phyloP scores from a whole-genome alignment of 2,797 vertebrate species.

The Hapalemur alaotrensis region DNA sequence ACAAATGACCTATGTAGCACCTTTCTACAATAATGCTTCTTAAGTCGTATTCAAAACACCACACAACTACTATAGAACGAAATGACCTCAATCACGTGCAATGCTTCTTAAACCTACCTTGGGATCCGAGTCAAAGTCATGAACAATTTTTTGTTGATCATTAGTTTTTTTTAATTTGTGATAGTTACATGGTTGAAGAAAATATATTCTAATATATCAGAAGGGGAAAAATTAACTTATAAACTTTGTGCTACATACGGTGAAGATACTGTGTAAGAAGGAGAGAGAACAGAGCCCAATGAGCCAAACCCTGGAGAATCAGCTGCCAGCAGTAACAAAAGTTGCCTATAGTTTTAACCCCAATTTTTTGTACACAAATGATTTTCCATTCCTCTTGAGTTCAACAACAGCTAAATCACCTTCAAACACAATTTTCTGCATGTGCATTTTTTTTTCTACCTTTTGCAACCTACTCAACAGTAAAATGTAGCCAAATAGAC shows the following conservation, averaged over 20 bases:
- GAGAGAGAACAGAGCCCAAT: not conserved
- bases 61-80: not conserved
- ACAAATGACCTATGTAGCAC: not conserved
- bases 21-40: not conserved
- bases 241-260: not conserved
- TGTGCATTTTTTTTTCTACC: not conserved
- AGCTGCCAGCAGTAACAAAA: not conserved
- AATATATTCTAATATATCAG: not conserved
- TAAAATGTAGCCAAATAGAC: constrained; percentile 22
- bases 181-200: not conserved
- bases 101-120: not conserved
- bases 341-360: not conserved
- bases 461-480: not conserved
- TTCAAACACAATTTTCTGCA: constrained; percentile 51
- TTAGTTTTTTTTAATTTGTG: not conserved
- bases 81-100: not conserved
- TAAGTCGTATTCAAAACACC: not conserved
- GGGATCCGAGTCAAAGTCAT: not conserved
- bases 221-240: not conserved
- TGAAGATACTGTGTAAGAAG: not conserved
- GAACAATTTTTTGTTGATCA: not conserved
- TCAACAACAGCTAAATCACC: constrained; percentile 46
- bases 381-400: constrained; percentile 51
- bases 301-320: not conserved
- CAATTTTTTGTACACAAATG: constrained; percentile 16